Conservation (phyloP, 2,797 vertebrate genomes). For the Lophotriccus pileatus region DNA sequence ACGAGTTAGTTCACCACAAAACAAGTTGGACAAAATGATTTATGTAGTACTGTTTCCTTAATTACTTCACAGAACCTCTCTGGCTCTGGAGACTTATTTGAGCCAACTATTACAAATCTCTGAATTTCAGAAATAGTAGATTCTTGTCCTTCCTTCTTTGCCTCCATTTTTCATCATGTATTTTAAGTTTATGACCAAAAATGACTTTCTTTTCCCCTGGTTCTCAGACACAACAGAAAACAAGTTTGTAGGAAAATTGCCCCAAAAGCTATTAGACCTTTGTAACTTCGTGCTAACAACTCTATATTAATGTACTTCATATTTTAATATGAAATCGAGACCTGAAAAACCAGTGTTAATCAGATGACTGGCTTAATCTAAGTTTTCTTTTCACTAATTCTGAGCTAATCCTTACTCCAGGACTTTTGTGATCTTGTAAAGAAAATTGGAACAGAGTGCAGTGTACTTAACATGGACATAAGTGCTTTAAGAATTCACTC, state of each 20-base stretch:
- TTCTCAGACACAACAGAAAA: not conserved
- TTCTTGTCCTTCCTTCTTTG: not conserved
- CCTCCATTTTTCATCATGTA: slow-evolving; percentile 1
- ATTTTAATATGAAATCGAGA: not conserved
- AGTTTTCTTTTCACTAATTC: not conserved
- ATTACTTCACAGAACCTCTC: slow-evolving; percentile 41
- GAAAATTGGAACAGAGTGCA: not conserved
- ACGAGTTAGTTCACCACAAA: slow-evolving; percentile 8
- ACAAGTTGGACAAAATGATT: slow-evolving; percentile 20
- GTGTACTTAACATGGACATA: not conserved
- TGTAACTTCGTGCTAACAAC: not conserved
- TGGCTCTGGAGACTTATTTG: slow-evolving; percentile 17
- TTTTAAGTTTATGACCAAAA: not conserved
- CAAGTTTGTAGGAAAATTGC: not conserved
- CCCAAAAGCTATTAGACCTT: not conserved
- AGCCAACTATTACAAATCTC: slow-evolving; percentile 42
- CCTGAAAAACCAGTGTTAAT: not conserved
- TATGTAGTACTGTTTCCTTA: slow-evolving; percentile 51
- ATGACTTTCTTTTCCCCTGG: not conserved
- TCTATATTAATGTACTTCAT: not conserved
- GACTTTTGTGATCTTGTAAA: not conserved
- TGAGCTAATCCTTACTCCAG: not conserved
- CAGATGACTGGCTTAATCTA: not conserved
- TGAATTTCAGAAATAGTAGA: slow-evolving; percentile 23
- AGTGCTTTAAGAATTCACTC: not conserved